Evolutionary conservation across 1,140 invertebrate genomes (phyloP).

Genomic region (Cryptotermes secundus): DNA sequence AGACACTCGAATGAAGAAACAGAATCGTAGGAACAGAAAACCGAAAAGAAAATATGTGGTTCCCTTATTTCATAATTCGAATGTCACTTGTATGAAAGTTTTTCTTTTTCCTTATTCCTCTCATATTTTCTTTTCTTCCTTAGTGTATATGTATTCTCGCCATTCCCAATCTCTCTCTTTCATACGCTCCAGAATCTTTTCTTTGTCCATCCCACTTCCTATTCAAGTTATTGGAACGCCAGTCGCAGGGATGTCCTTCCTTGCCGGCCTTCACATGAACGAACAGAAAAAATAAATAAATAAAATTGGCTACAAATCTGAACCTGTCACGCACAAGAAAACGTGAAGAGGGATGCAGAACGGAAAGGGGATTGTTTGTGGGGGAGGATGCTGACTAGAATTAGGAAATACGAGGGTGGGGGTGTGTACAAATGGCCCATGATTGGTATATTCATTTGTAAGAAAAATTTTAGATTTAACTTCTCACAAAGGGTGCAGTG

Average conservation of each 20-base stretch:
- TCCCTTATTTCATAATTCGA: neutral
- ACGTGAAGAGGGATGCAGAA: too few species aligned
- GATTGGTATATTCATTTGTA: neutral
- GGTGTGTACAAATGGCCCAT: too few species aligned
- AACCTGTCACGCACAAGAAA: constrained; percentile 9
- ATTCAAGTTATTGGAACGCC: neutral
- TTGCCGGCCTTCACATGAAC: neutral
- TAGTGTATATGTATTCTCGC: neutral
- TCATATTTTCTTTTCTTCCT: neutral
- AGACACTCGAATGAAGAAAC: neutral
- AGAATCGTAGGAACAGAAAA: neutral
- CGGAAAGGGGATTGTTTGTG: too few species aligned
- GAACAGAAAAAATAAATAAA: neutral
- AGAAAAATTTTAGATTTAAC: too few species aligned
- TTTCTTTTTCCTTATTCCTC: neutral
- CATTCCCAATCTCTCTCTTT: neutral
- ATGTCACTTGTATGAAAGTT: neutral
- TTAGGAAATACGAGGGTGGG: neutral
- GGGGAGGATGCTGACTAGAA: too few species aligned
- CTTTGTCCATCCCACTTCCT: neutral
- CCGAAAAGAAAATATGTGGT: neutral
- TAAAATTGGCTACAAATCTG: constrained; percentile 8
- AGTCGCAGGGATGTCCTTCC: neutral
- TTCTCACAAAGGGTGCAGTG: too few species aligned
- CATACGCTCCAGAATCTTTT: too few species aligned